Evolutionary conservation across 1,140 invertebrate species (phyloP).

Genomic region (Penaeus indicus): DNA sequence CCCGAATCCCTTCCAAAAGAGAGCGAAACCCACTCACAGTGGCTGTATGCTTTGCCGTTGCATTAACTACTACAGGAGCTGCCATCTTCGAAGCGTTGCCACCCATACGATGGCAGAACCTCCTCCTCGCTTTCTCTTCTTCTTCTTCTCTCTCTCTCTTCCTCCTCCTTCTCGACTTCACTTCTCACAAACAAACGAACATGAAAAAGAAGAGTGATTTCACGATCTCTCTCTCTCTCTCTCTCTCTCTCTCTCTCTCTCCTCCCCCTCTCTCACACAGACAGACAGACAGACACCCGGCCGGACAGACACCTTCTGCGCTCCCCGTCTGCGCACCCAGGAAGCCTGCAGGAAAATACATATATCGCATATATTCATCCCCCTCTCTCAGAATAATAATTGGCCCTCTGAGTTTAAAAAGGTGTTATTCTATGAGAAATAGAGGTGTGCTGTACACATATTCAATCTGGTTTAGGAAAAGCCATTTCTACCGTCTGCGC

Average conservation of each 20-base stretch:
- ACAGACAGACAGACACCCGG: neutral
- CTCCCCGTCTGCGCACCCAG: constrained; percentile 1
- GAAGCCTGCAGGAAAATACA: too few relatives aligned
- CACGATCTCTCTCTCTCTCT: constrained; percentile 1
- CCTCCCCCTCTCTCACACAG: neutral
- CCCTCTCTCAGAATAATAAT: too few relatives aligned
- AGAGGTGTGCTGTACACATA: too few relatives aligned
- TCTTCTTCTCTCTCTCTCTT: neutral
- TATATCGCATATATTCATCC: too few relatives aligned
- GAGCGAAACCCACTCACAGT: constrained; percentile 69
- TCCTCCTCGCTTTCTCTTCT: neutral
- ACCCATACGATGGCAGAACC: constrained; percentile 68
- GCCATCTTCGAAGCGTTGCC: constrained; percentile 69
- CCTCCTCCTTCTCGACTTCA: neutral
- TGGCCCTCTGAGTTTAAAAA: too few relatives aligned
- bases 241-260: constrained; percentile 15
- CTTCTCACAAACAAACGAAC: too few relatives aligned
- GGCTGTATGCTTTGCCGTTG: constrained; percentile 71
- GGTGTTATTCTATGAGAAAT: too few relatives aligned
- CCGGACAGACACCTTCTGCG: neutral
- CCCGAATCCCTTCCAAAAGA: constrained; percentile 70
- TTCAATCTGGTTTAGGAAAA: too few relatives aligned
- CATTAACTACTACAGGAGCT: constrained; percentile 70
- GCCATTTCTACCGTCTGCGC: too few relatives aligned
- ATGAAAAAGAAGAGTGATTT: neutral